phyloP scores from a whole-genome alignment of 2,888 invertebrate species.

The Brachypterus glaber region DNA sequence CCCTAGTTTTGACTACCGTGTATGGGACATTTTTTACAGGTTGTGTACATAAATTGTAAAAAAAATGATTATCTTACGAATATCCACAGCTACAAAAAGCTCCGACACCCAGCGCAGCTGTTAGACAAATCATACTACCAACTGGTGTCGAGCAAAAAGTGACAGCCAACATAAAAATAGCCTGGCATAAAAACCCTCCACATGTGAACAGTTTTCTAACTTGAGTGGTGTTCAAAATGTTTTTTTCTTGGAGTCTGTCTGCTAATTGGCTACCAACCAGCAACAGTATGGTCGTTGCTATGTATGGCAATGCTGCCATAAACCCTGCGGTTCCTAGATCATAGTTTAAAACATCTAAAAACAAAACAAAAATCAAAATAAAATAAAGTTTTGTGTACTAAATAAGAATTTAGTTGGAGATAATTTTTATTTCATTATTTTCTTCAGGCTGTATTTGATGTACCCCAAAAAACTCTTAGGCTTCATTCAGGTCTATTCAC shows the following conservation, averaged over 20 bases:
- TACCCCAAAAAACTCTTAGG: too few species aligned
- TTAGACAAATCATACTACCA: constrained; percentile 59
- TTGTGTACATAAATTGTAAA: background rate
- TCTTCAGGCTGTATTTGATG: too few species aligned
- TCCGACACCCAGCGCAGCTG: constrained; percentile 81
- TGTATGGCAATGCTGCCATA: constrained; percentile 75
- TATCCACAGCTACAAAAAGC: constrained; percentile 91
- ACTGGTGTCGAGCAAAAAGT: background rate
- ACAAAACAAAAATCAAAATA: too few species aligned
- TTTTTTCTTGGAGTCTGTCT: constrained; percentile 59
- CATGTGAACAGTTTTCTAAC: constrained; percentile 59
- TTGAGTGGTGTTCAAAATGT: constrained; percentile 59
- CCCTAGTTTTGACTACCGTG: too few species aligned
- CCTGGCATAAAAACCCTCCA: constrained; percentile 63
- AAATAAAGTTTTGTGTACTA: too few species aligned
- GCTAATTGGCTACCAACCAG: constrained; percentile 72
- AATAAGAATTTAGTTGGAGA: too few species aligned
- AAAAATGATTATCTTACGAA: constrained; percentile 53
- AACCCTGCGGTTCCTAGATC: constrained; percentile 70
- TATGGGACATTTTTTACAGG: too few species aligned
- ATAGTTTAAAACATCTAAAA: constrained; percentile 60
- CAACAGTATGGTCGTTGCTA: constrained; percentile 74
- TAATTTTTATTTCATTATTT: too few species aligned
- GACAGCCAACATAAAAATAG: constrained; percentile 74
- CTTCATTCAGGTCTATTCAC: too few species aligned